Conservation (phyloP, 2,888 invertebrate species). For the Fissipunctia ypsillon region DNA sequence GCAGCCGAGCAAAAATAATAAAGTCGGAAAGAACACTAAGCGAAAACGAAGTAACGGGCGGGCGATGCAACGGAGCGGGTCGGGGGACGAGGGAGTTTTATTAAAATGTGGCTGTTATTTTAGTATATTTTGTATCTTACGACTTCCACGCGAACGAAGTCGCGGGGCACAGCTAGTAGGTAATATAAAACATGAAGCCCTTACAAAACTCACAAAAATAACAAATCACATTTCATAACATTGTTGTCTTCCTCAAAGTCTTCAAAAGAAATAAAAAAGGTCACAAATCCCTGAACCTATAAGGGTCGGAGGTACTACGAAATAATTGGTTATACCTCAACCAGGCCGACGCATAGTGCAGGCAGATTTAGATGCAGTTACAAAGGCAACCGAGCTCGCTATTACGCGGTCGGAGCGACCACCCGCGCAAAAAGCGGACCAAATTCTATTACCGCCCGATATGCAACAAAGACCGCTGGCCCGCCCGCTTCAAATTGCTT, state of each 20-base stretch:
- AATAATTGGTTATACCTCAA: slow-evolving; percentile 79
- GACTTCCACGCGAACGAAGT: no score
- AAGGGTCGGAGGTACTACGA: slow-evolving; percentile 50
- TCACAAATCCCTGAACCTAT: slow-evolving; percentile 13
- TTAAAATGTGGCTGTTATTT: no score
- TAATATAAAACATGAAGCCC: no score
- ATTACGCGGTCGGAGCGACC: slow-evolving; percentile 84
- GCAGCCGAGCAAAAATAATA: no score
- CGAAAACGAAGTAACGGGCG: no score
- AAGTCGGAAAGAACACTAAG: no score
- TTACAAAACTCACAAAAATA: not conserved
- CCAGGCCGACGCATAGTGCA: slow-evolving; percentile 77
- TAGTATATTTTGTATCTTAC: no score
- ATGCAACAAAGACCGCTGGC: slow-evolving; percentile 90
- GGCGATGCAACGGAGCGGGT: no score
- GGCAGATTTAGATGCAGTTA: slow-evolving; percentile 88
- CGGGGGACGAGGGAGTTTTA: no score
- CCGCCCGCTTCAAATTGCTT: slow-evolving; percentile 89
- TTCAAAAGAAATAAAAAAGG: slow-evolving; percentile 16
- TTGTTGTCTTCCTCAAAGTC: not conserved
- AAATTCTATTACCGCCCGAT: slow-evolving; percentile 90
- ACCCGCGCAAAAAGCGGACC: slow-evolving; percentile 89
- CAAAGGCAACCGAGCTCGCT: slow-evolving; percentile 87
- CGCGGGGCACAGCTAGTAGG: no score
- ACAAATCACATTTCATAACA: not conserved